A percentile compares a stretch with the other conserved stretches of the same genome.
phyloP scores from a whole-genome alignment of 2,888 invertebrate species.

The Drosophila engyochracea region DNA sequence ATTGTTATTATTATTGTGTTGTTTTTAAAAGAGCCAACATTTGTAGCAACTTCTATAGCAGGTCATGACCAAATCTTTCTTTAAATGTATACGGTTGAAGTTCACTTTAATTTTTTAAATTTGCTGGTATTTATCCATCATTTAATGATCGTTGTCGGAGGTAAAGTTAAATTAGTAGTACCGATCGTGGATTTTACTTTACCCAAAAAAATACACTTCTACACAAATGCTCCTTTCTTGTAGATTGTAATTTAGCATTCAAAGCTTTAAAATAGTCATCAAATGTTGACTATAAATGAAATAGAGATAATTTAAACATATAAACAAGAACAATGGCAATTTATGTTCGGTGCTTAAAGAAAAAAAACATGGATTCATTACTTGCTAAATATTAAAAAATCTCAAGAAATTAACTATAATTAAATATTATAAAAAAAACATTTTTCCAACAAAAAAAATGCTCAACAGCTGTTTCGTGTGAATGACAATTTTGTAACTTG shows the following conservation, averaged over 20 bases:
- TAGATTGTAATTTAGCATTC: background rate
- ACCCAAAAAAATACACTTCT: background rate
- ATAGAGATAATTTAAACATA: background rate
- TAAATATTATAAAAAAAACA: background rate
- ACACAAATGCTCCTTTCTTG: background rate
- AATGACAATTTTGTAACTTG: conserved; percentile 19
- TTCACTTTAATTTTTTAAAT: background rate
- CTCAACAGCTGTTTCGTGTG: background rate
- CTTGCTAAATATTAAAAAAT: background rate
- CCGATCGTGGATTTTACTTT: background rate
- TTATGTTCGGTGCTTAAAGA: background rate
- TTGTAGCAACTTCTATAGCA: conserved; percentile 7
- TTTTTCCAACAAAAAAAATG: background rate
- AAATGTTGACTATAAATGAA: background rate
- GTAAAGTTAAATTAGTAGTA: conserved; percentile 15
- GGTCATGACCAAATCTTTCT: conserved; percentile 9
- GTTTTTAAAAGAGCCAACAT: background rate
- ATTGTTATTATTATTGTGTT: conserved; percentile 59
- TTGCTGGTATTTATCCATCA: conserved; percentile 2
- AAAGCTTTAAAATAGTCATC: background rate
- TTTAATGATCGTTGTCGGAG: conserved; percentile 1
- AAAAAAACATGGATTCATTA: background rate
- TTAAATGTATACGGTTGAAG: background rate
- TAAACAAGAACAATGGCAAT: background rate
- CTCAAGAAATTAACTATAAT: background rate